Conservation (phyloP, 2,888 invertebrate genomes). For the Oscheius myriophilus region DNA sequence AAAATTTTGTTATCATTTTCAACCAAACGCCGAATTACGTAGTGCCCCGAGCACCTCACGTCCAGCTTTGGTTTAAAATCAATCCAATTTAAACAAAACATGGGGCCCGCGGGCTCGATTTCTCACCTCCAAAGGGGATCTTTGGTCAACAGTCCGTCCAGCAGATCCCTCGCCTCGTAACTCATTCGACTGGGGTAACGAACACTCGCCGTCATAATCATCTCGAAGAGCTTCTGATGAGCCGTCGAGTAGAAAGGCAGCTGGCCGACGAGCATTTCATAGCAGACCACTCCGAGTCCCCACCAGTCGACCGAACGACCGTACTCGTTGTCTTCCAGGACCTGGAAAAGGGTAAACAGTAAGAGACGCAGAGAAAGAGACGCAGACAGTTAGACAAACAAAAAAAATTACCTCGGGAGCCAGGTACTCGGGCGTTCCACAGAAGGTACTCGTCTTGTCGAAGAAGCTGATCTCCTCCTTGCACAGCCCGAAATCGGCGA, state of each 20-base stretch:
- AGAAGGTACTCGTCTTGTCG: constrained; percentile 75
- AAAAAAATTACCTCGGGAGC: constrained; percentile 81
- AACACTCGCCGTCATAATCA: constrained; percentile 86
- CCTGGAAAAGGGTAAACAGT: constrained; percentile 73
- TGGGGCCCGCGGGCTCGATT: not conserved
- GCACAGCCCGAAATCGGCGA: constrained; percentile 98
- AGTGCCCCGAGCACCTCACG: too few species aligned
- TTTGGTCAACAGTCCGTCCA: constrained; percentile 89
- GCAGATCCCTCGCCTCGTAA: constrained; percentile 85
- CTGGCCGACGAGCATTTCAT: constrained; percentile 99
- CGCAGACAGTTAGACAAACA: not conserved
- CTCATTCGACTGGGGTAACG: constrained; percentile 79
- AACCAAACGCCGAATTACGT: too few species aligned
- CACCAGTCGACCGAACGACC: constrained; percentile 95
- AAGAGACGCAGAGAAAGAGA: not conserved
- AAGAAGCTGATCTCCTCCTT: constrained; percentile 98
- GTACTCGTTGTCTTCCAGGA: constrained; percentile 95
- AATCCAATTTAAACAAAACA: too few species aligned
- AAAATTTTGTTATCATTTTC: too few species aligned
- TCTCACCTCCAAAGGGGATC: constrained; percentile 83
- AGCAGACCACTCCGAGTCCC: constrained; percentile 89
- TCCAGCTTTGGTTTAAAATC: too few species aligned
- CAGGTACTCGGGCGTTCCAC: constrained; percentile 87
- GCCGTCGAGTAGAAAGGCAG: constrained; percentile 96
- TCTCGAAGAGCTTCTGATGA: constrained; percentile 93